phyloP scores from a whole-genome alignment of 2,113 vertebrate species.

The Clinocottus analis region DNA sequence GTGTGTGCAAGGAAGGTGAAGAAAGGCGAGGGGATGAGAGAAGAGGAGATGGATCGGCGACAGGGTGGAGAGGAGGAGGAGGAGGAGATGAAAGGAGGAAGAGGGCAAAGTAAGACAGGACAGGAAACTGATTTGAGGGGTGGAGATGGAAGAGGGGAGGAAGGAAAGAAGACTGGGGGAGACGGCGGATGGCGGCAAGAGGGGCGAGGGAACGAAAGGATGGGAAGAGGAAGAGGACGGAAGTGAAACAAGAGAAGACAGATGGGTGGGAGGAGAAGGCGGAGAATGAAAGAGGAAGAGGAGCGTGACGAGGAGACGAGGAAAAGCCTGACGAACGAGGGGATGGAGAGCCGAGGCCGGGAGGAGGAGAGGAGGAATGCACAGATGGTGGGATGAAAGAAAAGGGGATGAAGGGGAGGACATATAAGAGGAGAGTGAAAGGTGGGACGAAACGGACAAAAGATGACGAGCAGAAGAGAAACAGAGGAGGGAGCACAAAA shows the following conservation, averaged over 20 bases:
- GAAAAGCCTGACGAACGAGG: constrained; percentile 8
- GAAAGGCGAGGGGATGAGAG: background rate
- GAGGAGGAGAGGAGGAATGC: constrained; percentile 18
- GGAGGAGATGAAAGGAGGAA: constrained; percentile 21
- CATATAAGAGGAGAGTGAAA: background rate
- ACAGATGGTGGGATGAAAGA: constrained; percentile 23
- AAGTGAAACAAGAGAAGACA: constrained; percentile 34
- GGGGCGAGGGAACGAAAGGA: background rate
- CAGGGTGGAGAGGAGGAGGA: background rate
- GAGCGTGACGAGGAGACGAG: constrained; percentile 37
- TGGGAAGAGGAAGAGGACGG: background rate
- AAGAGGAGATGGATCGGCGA: background rate
- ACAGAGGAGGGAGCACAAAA: background rate
- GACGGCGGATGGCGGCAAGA: background rate
- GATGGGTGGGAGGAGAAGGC: constrained; percentile 57
- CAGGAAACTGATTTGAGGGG: background rate
- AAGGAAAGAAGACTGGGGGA: background rate
- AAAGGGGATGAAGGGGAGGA: background rate
- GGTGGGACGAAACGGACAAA: background rate
- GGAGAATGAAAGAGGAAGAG: constrained; percentile 41
- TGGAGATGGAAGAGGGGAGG: background rate
- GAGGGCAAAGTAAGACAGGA: background rate
- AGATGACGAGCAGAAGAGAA: background rate
- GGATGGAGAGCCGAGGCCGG: background rate
- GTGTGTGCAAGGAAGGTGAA: background rate